Conservation (phyloP, 1,140 invertebrate species). For the Aporrectodea caliginosa region DNA sequence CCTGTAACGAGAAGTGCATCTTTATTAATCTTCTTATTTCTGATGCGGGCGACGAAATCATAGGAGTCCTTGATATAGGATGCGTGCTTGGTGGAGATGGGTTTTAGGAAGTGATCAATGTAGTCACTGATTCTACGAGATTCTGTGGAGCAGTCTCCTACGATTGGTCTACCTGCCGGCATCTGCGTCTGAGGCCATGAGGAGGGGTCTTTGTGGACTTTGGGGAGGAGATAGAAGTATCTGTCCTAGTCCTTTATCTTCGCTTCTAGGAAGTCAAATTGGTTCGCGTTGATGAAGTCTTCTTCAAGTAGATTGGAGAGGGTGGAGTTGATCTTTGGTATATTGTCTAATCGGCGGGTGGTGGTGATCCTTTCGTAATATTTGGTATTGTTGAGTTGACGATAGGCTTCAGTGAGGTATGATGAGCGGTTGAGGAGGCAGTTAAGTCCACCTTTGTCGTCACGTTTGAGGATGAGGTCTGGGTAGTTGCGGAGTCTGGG, state of each 20-base stretch:
- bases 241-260: neutral
- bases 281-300: neutral
- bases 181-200: neutral
- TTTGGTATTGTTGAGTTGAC: slow-evolving; percentile 5
- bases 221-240: slow-evolving; percentile 19
- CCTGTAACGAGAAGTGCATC: slow-evolving; percentile 1
- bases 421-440: neutral
- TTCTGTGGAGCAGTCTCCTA: slow-evolving; percentile 1
- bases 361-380: neutral
- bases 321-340: neutral
- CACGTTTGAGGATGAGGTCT: neutral
- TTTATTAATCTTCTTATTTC: neutral
- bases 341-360: neutral
- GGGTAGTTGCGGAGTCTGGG: too few relatives aligned
- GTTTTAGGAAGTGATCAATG: slow-evolving; percentile 5
- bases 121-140: neutral
- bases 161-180: slow-evolving; percentile 10
- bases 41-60: neutral
- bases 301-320: neutral
- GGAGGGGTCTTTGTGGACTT: slow-evolving; percentile 8
- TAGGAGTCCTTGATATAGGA: slow-evolving; percentile 3
- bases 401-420: neutral
- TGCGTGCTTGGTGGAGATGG: neutral
- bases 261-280: neutral
- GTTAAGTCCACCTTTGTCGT: neutral